These are phyloP conservation scores for Bibio marci DNA, from an alignment of 2,888 invertebrate species.

Conservation along the genomic window DNA sequence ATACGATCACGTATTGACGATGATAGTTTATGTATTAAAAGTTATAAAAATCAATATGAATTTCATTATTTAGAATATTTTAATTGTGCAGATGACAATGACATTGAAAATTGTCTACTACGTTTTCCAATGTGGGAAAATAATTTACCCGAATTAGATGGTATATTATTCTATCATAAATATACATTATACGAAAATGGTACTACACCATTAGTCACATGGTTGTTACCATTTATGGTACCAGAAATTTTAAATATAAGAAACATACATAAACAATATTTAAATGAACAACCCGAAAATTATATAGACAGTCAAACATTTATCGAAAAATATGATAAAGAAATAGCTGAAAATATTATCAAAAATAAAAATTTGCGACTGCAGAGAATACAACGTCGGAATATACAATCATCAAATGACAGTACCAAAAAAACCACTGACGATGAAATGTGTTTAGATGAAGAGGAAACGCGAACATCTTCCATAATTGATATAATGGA, in stretches of 20 bases:
- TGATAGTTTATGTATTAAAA: slow-evolving; percentile 8
- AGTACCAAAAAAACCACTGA: no score
- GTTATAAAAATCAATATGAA: slow-evolving; percentile 13
- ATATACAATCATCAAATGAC: no score
- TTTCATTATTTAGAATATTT: slow-evolving; percentile 16
- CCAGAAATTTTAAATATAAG: slow-evolving; percentile 49
- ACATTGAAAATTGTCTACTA: slow-evolving; percentile 16
- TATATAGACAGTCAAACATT: slow-evolving; percentile 32
- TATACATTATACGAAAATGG: slow-evolving; percentile 61
- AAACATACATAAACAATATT: slow-evolving; percentile 25
- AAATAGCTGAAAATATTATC: slow-evolving; percentile 8
- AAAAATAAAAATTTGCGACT: no score
- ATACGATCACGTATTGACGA: slow-evolving; percentile 55
- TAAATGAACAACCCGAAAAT: slow-evolving; percentile 24
- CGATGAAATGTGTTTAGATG: no score
- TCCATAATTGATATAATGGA: no score
- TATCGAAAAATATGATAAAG: slow-evolving; percentile 27
- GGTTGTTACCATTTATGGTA: slow-evolving; percentile 83
- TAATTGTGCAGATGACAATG: slow-evolving; percentile 18
- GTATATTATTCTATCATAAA: slow-evolving; percentile 81
- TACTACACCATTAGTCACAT: slow-evolving; percentile 73
- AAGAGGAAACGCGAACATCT: no score
- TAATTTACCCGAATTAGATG: slow-evolving; percentile 47
- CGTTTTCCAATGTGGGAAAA: slow-evolving; percentile 21
- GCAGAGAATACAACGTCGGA: no score